Base-by-base conservation (phyloP, 2,797 vertebrate genomes). In the Sebastes diaconus region DNA sequence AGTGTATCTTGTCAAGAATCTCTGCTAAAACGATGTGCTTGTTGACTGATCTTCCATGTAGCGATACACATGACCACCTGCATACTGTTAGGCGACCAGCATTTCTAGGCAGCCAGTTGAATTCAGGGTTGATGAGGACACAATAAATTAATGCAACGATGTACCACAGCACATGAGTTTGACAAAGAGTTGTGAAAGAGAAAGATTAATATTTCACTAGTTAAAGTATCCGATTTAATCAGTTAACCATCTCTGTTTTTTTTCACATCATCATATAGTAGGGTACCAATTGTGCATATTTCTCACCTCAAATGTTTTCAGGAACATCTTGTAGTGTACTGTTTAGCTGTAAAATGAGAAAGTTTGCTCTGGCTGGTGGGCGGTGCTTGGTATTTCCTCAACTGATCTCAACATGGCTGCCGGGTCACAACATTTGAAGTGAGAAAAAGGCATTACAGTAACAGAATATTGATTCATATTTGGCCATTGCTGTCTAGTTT, bases 41-140 rank as follows among this genome's bases (percentile, higher is more conserved):
- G 59, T 72, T 79, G 67, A 75, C 64, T 85, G 73, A 87, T 88
- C 52, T 75, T 79, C 68, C n/a, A 52, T 77, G 75, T 68, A 29
- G 61, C 3, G 14, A 77, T 36, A 36, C 73, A 75, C 79, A 73
- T 80, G 79, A 30, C 70, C 64, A 59, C 54, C 32, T 75, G 22
- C 66, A 59, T 24, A 30, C 57, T 25, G 55, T 27, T 73, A 12
- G 18, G n/a, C 30, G 46, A 69, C n/a, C 64, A 52, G 63, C 27
- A 39, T 63, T 83, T 79, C 22, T 27, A 11, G 30, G 42, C 75
- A 74, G 63, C 10, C n/a, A 29, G 36, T 16, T 42, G n/a, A 58
- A 60, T 68, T 34, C 8, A 20, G 42, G 58, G 14, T 25, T 58
- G 52, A 78, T 63, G 39, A 63, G 10, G 54, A 64, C 64, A 68